Evolutionary conservation across 2,888 invertebrate genomes (phyloP).

Genomic region (Smittia sp.): DNA sequence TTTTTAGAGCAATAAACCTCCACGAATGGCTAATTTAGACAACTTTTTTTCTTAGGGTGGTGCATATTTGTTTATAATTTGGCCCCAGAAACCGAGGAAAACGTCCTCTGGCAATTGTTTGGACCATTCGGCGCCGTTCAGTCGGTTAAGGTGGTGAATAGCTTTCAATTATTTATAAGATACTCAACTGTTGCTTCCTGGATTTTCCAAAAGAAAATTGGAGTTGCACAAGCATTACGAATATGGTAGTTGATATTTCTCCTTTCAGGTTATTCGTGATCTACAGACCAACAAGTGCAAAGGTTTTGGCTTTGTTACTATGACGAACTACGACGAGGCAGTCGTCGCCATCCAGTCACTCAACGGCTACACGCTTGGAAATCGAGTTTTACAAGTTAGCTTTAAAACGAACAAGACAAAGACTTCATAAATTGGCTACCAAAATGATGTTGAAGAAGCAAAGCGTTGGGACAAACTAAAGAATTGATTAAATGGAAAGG

Average conservation of each 20-base stretch:
- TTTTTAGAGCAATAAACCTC: too few species aligned
- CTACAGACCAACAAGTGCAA: slow-evolving; percentile 95
- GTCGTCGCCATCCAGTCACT: slow-evolving; percentile 93
- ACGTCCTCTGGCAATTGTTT: slow-evolving; percentile 93
- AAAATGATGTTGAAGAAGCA: not conserved
- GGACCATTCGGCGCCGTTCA: slow-evolving; percentile 97
- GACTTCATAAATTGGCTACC: slow-evolving; percentile 50
- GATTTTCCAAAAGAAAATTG: not conserved
- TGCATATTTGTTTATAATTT: slow-evolving; percentile 92
- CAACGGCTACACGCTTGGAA: slow-evolving; percentile 93
- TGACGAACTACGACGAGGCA: slow-evolving; percentile 98
- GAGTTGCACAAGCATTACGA: not conserved
- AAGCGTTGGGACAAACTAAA: not conserved
- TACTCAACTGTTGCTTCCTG: not conserved
- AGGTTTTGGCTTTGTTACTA: slow-evolving; percentile 97
- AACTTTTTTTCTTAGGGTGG: slow-evolving; percentile 56
- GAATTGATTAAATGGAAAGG: not conserved
- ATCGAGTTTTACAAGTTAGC: slow-evolving; percentile 94
- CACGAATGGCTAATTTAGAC: too few species aligned
- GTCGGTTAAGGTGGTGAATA: slow-evolving; percentile 92
- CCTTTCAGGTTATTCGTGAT: slow-evolving; percentile 75
- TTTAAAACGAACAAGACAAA: slow-evolving; percentile 93
- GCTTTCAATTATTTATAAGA: slow-evolving; percentile 50
- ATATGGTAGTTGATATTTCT: slow-evolving; percentile 17
- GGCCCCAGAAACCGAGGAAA: slow-evolving; percentile 94